Evolutionary conservation across 2,797 vertebrate genomes (phyloP), one percentile per base, ranked within the genome.

Genomic region (Leuciscus waleckii): DNA sequence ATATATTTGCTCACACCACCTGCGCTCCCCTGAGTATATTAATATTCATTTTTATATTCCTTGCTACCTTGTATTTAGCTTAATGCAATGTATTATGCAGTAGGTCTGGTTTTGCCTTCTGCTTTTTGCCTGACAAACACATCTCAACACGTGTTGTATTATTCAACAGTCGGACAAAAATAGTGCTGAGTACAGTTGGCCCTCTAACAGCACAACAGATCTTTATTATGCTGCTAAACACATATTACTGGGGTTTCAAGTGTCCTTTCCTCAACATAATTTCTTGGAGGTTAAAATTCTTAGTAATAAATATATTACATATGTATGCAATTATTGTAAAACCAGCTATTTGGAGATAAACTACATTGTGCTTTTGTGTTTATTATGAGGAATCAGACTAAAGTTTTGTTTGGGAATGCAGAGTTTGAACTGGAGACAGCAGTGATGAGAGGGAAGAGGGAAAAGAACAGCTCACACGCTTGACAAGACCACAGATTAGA

Each of bases 141-240:
- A 43, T 51, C 80, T 82, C 81, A 78, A 79, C 74, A 82, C 26
- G 29, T 83, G 74, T 83, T 75, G 82, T 84, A 75, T 87, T 75
- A 84, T 86, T 87, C 68, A 82, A 11, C 43, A 58, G 85, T 71
- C 43, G 21, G 61, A 70, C 77, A 65, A 78, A 83, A 84, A 84
- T 81, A 81, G 86, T 69, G 65, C 61, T 70, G 79, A 63, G 79
- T 54, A 68, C 73, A 70, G 67, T 54, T 67, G 41, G 77, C 39
- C 46, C 19, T 23, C n/a, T 43, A 85, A 63, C 82, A 81, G 61
- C 68, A 49, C 54, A 69, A 54, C 51, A 73, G 7, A 65, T 77
- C 65, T 71, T 58, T 41, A 75, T 41, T 84, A 65, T 43, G 67
- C 76, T 56, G 43, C 61, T 79, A 79, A 78, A 46, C 10, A 41